These are phyloP conservation scores for Melangyna quadrimaculata DNA, from an alignment of 2,888 invertebrate genomes.

Conservation along the genomic window DNA sequence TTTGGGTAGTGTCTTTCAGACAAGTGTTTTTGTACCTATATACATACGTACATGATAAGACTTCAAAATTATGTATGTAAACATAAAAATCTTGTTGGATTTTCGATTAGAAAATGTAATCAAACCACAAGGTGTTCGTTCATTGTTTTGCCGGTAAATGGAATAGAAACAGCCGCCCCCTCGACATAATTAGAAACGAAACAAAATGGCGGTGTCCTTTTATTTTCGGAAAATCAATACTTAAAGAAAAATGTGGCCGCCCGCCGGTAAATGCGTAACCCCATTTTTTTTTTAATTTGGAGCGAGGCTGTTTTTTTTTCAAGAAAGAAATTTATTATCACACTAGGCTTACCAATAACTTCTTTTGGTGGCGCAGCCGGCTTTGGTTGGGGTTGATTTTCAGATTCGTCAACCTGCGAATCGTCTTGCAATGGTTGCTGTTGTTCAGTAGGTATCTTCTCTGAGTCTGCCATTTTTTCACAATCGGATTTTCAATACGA, in stretches of 20 bases:
- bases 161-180: constrained; percentile 33
- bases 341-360: constrained; percentile 87
- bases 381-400: constrained; percentile 76
- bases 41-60: no score
- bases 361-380: constrained; percentile 86
- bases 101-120: constrained; percentile 17
- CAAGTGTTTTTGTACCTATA: no score
- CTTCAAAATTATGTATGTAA: no score
- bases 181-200: constrained; percentile 71
- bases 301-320: background rate
- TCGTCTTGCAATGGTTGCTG: constrained; percentile 80
- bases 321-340: background rate
- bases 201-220: constrained; percentile 79
- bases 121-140: constrained; percentile 63
- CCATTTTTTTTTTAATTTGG: constrained; percentile 11
- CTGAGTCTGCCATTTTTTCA: constrained; percentile 94
- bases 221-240: constrained; percentile 75
- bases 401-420: constrained; percentile 64
- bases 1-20: no score
- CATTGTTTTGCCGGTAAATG: constrained; percentile 60
- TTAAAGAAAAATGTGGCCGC: constrained; percentile 73
- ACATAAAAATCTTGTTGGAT: background rate
- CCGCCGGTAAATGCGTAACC: constrained; percentile 64
- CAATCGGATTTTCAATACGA: constrained; percentile 50
- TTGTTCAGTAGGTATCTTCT: constrained; percentile 84